A percentile compares a stretch with the other conserved stretches of the same genome.
Evolutionary conservation across 2,888 invertebrate species (phyloP).

Genomic region (Syrista parreyssii): DNA sequence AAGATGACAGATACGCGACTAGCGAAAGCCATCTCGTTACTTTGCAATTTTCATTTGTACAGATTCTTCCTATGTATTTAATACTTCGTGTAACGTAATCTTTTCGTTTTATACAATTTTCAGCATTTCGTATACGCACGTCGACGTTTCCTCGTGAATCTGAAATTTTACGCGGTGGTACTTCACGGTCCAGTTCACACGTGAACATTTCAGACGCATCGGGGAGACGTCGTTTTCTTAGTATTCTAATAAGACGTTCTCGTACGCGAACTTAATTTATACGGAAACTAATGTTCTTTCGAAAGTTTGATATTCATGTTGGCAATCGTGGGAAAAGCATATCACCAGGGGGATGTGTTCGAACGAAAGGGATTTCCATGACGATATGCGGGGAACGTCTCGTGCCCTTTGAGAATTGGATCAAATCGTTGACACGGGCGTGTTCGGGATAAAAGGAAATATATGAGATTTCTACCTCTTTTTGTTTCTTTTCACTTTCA

Average conservation of each 20-base stretch:
- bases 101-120: neutral
- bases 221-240: neutral
- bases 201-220: neutral
- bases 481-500: slow-evolving; percentile 2
- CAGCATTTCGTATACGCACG: neutral
- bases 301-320: neutral
- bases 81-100: neutral
- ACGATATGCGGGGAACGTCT: neutral
- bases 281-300: neutral
- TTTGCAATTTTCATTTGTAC: neutral
- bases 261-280: neutral
- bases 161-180: neutral
- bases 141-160: neutral
- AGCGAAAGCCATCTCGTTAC: neutral
- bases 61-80: neutral
- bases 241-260: neutral
- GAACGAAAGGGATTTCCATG: neutral
- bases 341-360: neutral
- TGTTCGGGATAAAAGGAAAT: neutral
- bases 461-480: slow-evolving; percentile 18
- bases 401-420: neutral
- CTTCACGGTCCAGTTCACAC: neutral
- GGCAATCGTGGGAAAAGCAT: neutral
- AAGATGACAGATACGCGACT: neutral
- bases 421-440: neutral